Evolutionary conservation across 2,113 vertebrate species (phyloP).

Genomic region (Nesoenas mayeri): DNA sequence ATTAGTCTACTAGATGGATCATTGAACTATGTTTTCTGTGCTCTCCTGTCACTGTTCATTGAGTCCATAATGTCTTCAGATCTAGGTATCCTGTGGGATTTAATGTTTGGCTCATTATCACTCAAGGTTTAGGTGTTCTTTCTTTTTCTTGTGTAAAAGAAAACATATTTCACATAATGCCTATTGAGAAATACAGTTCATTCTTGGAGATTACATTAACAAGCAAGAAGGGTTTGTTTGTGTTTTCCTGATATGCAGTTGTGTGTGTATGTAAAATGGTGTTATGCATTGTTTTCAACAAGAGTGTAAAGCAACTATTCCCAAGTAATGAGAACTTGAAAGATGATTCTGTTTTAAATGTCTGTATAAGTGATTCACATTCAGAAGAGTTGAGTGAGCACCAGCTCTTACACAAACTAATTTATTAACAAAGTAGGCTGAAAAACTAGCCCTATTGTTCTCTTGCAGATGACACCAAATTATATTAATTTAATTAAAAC

Average conservation of each 20-base stretch:
- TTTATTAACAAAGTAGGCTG: background rate
- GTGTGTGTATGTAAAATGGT: background rate
- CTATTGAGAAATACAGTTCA: background rate
- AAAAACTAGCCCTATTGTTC: slow-evolving; percentile 22
- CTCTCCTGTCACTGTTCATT: background rate
- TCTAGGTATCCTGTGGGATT: background rate
- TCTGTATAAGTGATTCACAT: background rate
- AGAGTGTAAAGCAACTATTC: background rate
- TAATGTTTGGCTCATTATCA: background rate
- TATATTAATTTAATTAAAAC: slow-evolving; percentile 69
- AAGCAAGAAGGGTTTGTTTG: background rate
- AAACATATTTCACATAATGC: slow-evolving; percentile 36
- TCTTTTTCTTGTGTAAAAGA: background rate
- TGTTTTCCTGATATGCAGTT: background rate
- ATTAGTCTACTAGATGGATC: background rate
- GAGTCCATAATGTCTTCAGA: background rate
- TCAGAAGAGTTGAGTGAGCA: background rate
- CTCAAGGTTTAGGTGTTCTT: background rate
- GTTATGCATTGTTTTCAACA: background rate
- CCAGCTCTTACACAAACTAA: background rate
- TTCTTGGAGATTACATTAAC: slow-evolving; percentile 25
- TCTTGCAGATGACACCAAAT: slow-evolving; percentile 24
- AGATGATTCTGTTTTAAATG: background rate
- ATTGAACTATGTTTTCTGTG: background rate
- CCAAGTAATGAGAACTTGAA: background rate